These are phyloP conservation scores for Sus cebifrons DNA, from an alignment of 2,797 vertebrate genomes.

Conservation along the genomic window DNA sequence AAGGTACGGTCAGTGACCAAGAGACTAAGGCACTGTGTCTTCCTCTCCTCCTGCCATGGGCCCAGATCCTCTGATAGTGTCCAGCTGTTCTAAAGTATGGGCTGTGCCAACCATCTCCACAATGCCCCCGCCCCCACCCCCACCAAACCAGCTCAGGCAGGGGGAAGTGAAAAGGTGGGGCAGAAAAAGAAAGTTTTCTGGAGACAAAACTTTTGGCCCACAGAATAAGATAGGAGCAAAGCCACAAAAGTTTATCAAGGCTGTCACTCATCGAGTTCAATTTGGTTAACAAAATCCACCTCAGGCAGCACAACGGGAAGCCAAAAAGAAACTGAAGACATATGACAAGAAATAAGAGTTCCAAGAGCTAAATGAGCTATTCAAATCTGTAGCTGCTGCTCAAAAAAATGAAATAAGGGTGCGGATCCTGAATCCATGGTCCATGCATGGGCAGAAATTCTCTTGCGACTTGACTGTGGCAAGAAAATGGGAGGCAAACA, in stretches of 20 bases:
- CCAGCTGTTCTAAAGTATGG: not conserved
- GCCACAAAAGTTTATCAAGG: conserved; percentile 97
- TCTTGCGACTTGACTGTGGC: conserved; percentile 96
- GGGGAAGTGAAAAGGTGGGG: conserved; percentile 93
- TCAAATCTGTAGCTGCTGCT: conserved; percentile 95
- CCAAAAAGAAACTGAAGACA: conserved; percentile 95
- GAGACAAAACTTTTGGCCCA: conserved; percentile 97
- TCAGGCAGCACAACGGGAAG: conserved; percentile 91
- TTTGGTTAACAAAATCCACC: conserved; percentile 91
- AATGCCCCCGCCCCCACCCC: conserved; percentile 91
- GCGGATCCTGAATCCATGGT: conserved; percentile 97
- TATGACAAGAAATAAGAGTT: conserved; percentile 96
- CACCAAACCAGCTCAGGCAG: conserved; percentile 87
- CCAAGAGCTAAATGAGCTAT: conserved; percentile 96
- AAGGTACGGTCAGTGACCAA: not conserved
- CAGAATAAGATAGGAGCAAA: conserved; percentile 99
- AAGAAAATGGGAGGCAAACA: conserved; percentile 96
- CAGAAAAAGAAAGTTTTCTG: conserved; percentile 96
- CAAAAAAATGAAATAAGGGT: conserved; percentile 98
- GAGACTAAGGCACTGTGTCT: not conserved
- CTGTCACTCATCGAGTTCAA: conserved; percentile 97
- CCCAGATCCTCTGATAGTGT: not conserved
- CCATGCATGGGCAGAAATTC: conserved; percentile 97
- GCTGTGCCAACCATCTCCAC: conserved; percentile 61
- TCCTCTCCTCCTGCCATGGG: not conserved